Conservation (phyloP, 2,888 invertebrate species). For the Choristoneura rosaceana region DNA sequence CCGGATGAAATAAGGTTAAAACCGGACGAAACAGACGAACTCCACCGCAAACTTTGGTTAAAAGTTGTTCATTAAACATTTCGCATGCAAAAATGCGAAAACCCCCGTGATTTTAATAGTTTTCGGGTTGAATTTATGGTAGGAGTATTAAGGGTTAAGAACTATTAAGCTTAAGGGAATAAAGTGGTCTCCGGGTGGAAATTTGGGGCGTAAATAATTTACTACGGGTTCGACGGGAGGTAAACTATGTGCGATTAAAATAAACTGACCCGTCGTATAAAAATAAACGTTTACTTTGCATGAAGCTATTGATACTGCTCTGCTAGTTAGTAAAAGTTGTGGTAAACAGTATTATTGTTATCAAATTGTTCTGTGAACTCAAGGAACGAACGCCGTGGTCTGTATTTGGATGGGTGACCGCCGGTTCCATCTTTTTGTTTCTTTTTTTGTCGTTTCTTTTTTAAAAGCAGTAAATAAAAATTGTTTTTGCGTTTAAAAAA, state of each 20-base stretch:
- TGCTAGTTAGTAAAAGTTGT: too few species aligned
- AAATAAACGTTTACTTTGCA: too few species aligned
- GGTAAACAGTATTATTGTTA: too few species aligned
- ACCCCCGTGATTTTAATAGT: conserved; percentile 8
- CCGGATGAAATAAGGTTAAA: conserved; percentile 12
- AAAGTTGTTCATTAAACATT: conserved; percentile 27
- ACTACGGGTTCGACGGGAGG: not conserved
- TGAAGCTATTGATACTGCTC: too few species aligned
- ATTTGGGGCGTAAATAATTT: conserved; percentile 7
- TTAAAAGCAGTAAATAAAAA: too few species aligned
- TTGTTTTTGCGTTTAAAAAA: too few species aligned
- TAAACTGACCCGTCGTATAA: too few species aligned
- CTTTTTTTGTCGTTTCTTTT: too few species aligned
- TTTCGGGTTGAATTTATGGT: conserved; percentile 18
- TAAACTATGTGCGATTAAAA: not conserved
- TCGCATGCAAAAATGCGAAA: conserved; percentile 17
- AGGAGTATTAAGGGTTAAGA: conserved; percentile 13
- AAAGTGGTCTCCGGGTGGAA: not conserved
- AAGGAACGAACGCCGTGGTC: too few species aligned
- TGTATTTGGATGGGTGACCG: too few species aligned
- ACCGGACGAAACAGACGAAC: conserved; percentile 19
- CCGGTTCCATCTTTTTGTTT: too few species aligned
- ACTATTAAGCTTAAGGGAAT: conserved; percentile 6
- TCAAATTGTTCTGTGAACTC: too few species aligned
- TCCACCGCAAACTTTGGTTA: conserved; percentile 16